phyloP scores from a whole-genome alignment of 2,888 invertebrate species.

The Julus scandinavius region DNA sequence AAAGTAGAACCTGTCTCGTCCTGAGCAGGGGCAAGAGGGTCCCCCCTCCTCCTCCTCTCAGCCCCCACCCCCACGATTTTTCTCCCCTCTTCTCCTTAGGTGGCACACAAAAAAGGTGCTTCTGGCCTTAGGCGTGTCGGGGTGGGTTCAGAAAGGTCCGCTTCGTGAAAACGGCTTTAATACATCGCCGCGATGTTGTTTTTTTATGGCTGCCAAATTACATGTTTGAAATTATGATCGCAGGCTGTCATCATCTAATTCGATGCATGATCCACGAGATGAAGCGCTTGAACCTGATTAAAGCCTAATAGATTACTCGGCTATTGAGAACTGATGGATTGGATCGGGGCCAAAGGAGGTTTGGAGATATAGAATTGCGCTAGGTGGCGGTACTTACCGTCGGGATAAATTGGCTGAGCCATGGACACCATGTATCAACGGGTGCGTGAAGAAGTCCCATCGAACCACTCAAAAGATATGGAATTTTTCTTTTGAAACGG shows the following conservation, averaged over 20 bases:
- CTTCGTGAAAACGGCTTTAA: not conserved
- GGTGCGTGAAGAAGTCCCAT: no score
- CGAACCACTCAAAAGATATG: no score
- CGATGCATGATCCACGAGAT: slow-evolving; percentile 11
- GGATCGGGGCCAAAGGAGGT: not conserved
- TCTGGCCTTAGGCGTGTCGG: slow-evolving; percentile 12
- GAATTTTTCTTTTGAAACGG: no score
- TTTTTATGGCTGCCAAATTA: slow-evolving; percentile 27
- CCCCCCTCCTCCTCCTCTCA: not conserved
- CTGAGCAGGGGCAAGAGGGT: not conserved
- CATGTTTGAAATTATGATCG: slow-evolving; percentile 27
- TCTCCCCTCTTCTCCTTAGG: slow-evolving; percentile 43
- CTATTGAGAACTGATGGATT: slow-evolving; percentile 2
- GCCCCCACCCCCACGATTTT: not conserved
- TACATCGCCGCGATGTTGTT: not conserved
- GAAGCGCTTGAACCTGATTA: slow-evolving; percentile 33
- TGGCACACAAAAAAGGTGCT: slow-evolving; percentile 44
- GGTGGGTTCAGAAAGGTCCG: slow-evolving; percentile 21
- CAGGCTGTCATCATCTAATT: slow-evolving; percentile 27
- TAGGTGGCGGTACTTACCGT: not conserved
- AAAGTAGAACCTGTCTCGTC: slow-evolving; percentile 46
- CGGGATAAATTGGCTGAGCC: not conserved
- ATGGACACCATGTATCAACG: no score
- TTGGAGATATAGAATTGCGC: not conserved
- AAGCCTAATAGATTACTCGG: not conserved